Conservation (phyloP, 2,113 vertebrate species). For the Oncorhynchus clarkii region DNA sequence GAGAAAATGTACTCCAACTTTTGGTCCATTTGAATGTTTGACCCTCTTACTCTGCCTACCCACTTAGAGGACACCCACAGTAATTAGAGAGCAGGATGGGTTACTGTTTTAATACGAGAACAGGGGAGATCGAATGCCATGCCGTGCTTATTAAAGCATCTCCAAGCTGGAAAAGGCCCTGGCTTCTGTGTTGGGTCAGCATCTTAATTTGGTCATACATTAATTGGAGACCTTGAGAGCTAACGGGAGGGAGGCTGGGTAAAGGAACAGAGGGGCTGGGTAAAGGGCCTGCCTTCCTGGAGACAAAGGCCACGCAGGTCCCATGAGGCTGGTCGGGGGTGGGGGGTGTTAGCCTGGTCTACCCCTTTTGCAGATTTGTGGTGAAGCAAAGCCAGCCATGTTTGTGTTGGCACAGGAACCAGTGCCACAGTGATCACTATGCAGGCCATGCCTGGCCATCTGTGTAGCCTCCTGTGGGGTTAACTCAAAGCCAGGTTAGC, state of each 20-base stretch:
- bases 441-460: constrained; percentile 41
- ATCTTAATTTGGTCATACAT: constrained; percentile 56
- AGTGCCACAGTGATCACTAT: too few relatives aligned
- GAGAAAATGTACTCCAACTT: constrained; percentile 45
- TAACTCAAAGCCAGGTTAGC: constrained; percentile 15
- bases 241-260: constrained; percentile 3
- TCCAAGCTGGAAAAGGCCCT: constrained; percentile 21
- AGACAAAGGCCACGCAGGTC: constrained; percentile 52
- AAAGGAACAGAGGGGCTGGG: constrained; percentile 7
- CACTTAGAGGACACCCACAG: constrained; percentile 41
- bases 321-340: constrained; percentile 61
- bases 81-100: constrained; percentile 12
- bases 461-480: constrained; percentile 38
- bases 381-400: too few relatives aligned
- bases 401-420: too few relatives aligned
- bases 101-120: constrained; percentile 44
- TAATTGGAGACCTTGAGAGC: constrained; percentile 56
- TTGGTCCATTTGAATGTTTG: constrained; percentile 52
- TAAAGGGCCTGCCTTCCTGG: constrained; percentile 28
- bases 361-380: too few relatives aligned
- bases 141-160: constrained; percentile 45
- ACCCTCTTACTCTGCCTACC: constrained; percentile 46
- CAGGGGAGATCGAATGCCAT: constrained; percentile 25
- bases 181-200: constrained; percentile 42
- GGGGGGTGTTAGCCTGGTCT: constrained; percentile 50